Evolutionary conservation across 2,797 vertebrate species (phyloP), one percentile per base, ranked within the genome.

Genomic region (Sus cebifrons): DNA sequence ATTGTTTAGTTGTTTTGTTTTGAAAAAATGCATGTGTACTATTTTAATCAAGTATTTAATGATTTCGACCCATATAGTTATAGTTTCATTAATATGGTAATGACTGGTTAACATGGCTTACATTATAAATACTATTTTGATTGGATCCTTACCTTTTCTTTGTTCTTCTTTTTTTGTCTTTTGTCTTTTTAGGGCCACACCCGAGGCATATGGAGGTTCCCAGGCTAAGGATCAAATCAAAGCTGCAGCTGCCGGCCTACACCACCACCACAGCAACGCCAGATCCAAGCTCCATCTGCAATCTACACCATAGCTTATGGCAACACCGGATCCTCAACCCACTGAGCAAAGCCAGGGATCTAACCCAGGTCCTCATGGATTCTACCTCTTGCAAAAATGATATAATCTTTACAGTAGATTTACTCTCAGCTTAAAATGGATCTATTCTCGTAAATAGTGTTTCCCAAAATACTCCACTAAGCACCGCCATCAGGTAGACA

Each of bases 361-460:
- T 7, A 49, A 49, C 44, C 44, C 44, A 7, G 6, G 9, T 49
- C 9, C 44, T 49, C 44, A 49, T 49, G 44, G 9, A 49, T 49
- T 94, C 49, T 87, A n/a, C 60, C 20, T 75, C n/a, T 89, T 95
- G 21, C n/a, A 95, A 67, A 89, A 93, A 73, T 77, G 8, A 54
- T 88, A 3, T 49, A 62, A 62, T 83, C 17, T 91, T 64, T 77
- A 18, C 52, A 68, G n/a, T 74, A 58, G 40, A 58, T 94, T 94
- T 93, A 65, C 32, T 74, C 1, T 75, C 27, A 56, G 64, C 20
- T 70, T 97, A 87, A 92, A 86, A 83, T 85, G 87, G 64, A 67
- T 94, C 70, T 58, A 73, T 49, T 88, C n/a, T 54, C 6, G 78
- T 89, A 58, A 91, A 78, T 36, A 71, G 1, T 20, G 16, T 90